These are phyloP conservation scores for Elaphurus davidianus DNA, from an alignment of 2,113 vertebrate species.

Conservation along the genomic window DNA sequence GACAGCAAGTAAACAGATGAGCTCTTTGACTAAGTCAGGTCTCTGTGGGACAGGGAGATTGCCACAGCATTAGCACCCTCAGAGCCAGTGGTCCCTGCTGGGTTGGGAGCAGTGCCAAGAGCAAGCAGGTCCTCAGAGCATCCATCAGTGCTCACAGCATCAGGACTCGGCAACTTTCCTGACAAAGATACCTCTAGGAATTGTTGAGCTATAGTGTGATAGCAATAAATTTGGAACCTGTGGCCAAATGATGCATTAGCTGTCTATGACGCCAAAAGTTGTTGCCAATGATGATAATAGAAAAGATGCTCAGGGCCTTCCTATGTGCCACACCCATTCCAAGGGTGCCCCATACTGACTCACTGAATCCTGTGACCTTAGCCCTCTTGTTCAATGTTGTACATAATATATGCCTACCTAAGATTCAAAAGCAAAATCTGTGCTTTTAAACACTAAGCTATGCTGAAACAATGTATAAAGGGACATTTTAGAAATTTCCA, in stretches of 20 bases:
- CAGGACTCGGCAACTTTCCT: neutral
- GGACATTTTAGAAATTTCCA: neutral
- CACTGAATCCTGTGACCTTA: neutral
- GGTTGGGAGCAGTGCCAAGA: neutral
- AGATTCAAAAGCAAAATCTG: neutral
- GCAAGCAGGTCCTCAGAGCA: neutral
- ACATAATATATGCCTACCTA: neutral
- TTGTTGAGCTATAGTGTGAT: neutral
- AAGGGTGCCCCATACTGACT: neutral
- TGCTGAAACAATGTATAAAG: neutral
- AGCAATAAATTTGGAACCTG: neutral
- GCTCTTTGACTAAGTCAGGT: neutral
- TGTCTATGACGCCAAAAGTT: neutral
- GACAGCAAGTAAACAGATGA: neutral
- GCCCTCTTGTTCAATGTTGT: neutral
- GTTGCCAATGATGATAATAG: neutral
- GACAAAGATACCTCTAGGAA: neutral
- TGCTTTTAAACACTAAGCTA: neutral
- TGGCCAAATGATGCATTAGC: neutral
- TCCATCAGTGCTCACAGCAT: neutral
- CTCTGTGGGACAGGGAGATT: neutral
- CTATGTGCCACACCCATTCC: neutral
- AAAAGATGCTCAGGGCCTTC: neutral
- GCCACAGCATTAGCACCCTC: neutral
- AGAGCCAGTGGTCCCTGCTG: neutral